A percentile compares a stretch with the other conserved stretches of the same genome.
Evolutionary conservation across 2,797 vertebrate genomes (phyloP).

Genomic region (Chaenodraco wilsoni): DNA sequence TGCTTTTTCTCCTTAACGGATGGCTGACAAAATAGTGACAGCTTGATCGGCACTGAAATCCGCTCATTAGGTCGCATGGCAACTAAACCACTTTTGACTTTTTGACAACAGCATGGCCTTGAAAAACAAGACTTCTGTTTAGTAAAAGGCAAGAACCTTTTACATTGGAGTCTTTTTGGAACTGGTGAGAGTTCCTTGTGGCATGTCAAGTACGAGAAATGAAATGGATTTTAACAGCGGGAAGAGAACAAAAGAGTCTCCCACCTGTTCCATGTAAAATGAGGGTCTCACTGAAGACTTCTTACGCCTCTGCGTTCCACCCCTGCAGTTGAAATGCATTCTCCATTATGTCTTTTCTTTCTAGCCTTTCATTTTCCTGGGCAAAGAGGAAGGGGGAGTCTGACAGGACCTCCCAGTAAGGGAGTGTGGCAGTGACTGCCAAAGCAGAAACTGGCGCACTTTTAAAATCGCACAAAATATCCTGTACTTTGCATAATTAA

Average conservation of each 20-base stretch:
- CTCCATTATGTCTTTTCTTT: conserved; percentile 85
- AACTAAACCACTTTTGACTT: conserved; percentile 73
- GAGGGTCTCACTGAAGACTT: conserved; percentile 83
- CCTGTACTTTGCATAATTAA: conserved; percentile 88
- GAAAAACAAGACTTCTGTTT: conserved; percentile 71
- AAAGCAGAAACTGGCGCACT: conserved; percentile 82
- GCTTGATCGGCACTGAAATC: conserved; percentile 63
- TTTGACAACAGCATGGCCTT: conserved; percentile 64
- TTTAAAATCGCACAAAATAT: conserved; percentile 84
- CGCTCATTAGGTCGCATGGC: conserved; percentile 69
- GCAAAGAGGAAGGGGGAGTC: conserved; percentile 76
- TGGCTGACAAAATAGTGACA: conserved; percentile 63
- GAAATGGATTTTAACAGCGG: conserved; percentile 88
- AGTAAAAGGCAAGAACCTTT: conserved; percentile 70
- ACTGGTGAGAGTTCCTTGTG: conserved; percentile 78
- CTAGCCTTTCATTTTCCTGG: conserved; percentile 85
- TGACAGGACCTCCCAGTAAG: conserved; percentile 85
- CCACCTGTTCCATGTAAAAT: conserved; percentile 88
- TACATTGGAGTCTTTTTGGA: conserved; percentile 71
- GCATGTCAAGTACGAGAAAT: conserved; percentile 83
- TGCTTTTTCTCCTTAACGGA: conserved; percentile 47
- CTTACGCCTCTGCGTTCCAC: conserved; percentile 82
- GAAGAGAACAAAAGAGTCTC: conserved; percentile 87
- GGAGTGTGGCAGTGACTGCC: conserved; percentile 80
- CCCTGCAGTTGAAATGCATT: conserved; percentile 85